Conservation (phyloP, 2,888 invertebrate species). For the Cordilura impudica region DNA sequence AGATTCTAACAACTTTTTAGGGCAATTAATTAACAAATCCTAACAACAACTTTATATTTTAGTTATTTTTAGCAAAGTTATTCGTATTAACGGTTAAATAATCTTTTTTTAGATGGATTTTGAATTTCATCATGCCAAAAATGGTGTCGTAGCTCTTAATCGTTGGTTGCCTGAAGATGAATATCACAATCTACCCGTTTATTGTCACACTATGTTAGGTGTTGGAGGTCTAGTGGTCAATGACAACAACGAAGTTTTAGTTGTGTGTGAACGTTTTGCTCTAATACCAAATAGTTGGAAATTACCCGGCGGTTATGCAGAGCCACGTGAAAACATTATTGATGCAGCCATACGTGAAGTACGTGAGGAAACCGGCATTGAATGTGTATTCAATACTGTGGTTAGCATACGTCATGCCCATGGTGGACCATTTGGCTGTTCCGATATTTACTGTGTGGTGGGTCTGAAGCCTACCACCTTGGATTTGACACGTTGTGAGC, state of each 20-base stretch:
- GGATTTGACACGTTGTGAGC: slow-evolving; percentile 83
- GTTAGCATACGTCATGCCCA: slow-evolving; percentile 89
- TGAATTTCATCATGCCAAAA: slow-evolving; percentile 91
- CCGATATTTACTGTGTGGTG: slow-evolving; percentile 91
- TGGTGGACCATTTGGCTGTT: slow-evolving; percentile 86
- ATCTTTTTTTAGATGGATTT: slow-evolving; percentile 83
- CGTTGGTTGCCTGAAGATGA: slow-evolving; percentile 86
- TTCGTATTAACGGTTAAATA: too few relatives aligned
- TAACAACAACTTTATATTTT: too few relatives aligned
- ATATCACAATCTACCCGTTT: slow-evolving; percentile 82
- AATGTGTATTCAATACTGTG: slow-evolving; percentile 86
- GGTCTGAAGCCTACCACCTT: slow-evolving; percentile 83
- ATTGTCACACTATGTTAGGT: slow-evolving; percentile 89
- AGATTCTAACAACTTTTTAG: too few relatives aligned
- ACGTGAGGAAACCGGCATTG: slow-evolving; percentile 92
- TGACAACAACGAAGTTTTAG: slow-evolving; percentile 86
- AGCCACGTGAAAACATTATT: slow-evolving; percentile 90
- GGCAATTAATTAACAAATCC: too few relatives aligned
- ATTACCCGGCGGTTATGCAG: slow-evolving; percentile 94
- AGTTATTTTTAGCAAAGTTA: too few relatives aligned
- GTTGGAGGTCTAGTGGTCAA: slow-evolving; percentile 90
- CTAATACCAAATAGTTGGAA: slow-evolving; percentile 84
- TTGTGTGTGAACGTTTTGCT: slow-evolving; percentile 85
- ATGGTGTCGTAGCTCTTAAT: slow-evolving; percentile 87
- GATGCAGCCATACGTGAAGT: slow-evolving; percentile 92